Conservation (phyloP, 1,140 invertebrate species). For the Brachionus plicatilis region DNA sequence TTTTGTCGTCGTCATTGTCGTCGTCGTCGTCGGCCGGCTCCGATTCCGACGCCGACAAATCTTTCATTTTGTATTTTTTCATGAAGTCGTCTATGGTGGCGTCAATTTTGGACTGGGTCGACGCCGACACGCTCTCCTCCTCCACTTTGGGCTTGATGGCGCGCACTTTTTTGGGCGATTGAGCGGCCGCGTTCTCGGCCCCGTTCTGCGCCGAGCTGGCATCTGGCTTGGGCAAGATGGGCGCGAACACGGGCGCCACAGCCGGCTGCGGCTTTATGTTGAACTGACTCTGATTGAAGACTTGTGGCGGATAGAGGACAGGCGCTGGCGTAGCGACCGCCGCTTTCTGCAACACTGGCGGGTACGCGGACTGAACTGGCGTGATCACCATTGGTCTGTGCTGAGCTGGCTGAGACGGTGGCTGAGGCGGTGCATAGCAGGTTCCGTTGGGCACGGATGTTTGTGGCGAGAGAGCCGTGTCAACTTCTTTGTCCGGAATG, state of each 20-base stretch:
- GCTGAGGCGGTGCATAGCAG: not conserved
- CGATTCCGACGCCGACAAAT: not conserved
- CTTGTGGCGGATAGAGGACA: not conserved
- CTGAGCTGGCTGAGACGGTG: too few species aligned
- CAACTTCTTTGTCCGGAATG: not conserved
- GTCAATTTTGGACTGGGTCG: constrained; percentile 9
- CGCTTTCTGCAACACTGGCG: not conserved
- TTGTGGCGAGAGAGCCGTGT: not conserved
- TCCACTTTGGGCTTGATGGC: not conserved
- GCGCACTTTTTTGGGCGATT: not conserved
- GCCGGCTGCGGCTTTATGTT: not conserved
- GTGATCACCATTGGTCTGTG: not conserved
- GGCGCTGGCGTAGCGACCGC: not conserved
- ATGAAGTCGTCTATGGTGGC: constrained; percentile 37
- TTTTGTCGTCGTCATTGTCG: not conserved
- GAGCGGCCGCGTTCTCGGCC: not conserved
- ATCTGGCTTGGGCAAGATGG: not conserved
- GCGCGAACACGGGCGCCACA: not conserved
- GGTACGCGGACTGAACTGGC: not conserved
- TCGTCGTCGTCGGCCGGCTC: not conserved
- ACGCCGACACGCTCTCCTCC: not conserved
- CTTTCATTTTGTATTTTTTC: constrained; percentile 29
- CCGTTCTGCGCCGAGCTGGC: not conserved
- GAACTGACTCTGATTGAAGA: not conserved
- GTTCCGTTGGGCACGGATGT: not conserved